Conservation (phyloP, 2,797 vertebrate genomes). For the Sibirionetta formosa region DNA sequence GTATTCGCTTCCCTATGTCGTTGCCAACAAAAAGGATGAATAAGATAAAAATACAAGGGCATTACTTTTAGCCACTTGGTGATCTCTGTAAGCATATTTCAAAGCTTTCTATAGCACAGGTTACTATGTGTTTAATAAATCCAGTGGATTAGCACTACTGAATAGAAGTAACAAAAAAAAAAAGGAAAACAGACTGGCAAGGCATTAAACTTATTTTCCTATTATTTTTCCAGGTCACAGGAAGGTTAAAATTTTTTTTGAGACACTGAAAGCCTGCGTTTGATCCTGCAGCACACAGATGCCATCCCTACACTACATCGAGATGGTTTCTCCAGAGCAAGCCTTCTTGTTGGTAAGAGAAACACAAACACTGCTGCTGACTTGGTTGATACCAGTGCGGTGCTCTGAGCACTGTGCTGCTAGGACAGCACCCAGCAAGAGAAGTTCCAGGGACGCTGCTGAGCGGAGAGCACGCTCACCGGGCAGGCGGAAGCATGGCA, state of each 20-base stretch:
- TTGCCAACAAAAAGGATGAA: slow-evolving; percentile 31
- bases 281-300: slow-evolving; percentile 5
- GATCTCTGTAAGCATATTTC: slow-evolving; percentile 57
- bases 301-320: background rate
- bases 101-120: slow-evolving; percentile 42
- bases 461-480: background rate
- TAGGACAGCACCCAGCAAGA: background rate
- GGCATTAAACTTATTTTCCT: slow-evolving; percentile 1
- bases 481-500: background rate
- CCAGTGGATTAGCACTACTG: slow-evolving; percentile 9
- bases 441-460: background rate
- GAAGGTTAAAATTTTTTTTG: background rate
- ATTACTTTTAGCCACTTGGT: slow-evolving; percentile 16
- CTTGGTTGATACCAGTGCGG: fast-evolving
- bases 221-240: slow-evolving; percentile 36
- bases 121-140: slow-evolving; percentile 60
- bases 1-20: background rate
- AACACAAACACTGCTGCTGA: background rate
- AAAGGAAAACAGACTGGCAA: background rate
- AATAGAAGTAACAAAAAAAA: background rate
- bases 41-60: slow-evolving; percentile 36
- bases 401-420: background rate
- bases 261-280: background rate
- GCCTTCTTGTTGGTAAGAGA: background rate
- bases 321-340: background rate